Evolutionary conservation across 1,140 invertebrate genomes (phyloP), one percentile per base, ranked within the genome.

Genomic region (Diabrotica virgifera): DNA sequence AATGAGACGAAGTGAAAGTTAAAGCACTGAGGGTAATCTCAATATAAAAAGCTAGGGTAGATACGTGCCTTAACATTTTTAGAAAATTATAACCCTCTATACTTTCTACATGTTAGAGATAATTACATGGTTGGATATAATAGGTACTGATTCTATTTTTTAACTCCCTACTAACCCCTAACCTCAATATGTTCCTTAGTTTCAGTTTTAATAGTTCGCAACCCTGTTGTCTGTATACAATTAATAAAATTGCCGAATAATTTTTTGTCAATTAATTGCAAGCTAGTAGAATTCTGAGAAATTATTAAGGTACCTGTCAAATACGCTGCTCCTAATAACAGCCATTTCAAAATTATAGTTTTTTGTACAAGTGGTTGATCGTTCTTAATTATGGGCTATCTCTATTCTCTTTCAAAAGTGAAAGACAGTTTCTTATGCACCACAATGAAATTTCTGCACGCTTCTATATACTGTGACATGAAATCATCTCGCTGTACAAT

Each of bases 311-410:
- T 57, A 57, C 55, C 55, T 57, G 55, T 57, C 55, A 57, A 57
- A 57, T 24, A 57, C 55, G 24, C 12, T 57, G 36, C 36, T 36
- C 55, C 36, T 57, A 57, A 57, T 57, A 57, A 57, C 55, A 57
- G 24, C 55, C 55, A 57, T 57, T 57, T 57, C 36, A n/a, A 57
- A 57, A 57, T 57, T 57, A 57, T 57, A 57, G 55, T 57, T 57
- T 57, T 53, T 57, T 57, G 36, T 57, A 12, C 24, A 57, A 57
- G 55, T 57, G 55, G 55, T 57, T 57, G 55, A 57, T 12, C 36
- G 24, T 36, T 36, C 55, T 57, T 57, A 57, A 57, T 57, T 57
- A 57, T 57, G 55, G 55, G 55, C 55, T 57, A 57, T 57, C 55
- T 57, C 55, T 57, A 57, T 57, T 57, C 55, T 36, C 55, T 36